Base-by-base conservation (phyloP, 2,888 invertebrate species). In the Neelides folsomi region DNA sequence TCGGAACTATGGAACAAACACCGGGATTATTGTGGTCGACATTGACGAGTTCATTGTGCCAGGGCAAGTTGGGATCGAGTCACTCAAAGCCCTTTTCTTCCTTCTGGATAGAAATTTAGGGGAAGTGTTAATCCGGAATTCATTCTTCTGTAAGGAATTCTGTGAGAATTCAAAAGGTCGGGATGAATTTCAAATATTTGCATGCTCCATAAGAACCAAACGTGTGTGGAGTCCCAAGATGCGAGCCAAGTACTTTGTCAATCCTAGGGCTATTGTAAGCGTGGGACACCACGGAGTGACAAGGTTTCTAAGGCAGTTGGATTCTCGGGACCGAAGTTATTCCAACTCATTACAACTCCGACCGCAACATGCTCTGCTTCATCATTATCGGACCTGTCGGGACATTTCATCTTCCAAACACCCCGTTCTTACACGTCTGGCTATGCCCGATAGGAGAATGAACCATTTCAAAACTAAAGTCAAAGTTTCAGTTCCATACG, bases 231-330 rank as follows among this genome's bases (percentile, higher is more conserved):
- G 47, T 41, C 52, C 48, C 6, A 47, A 53, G 2, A 2, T 60
- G 13, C 41, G 90, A 51, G 88, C 88, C 60, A 92, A 93, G 70
- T 92, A 86, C 69, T 84, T 89, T 58, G 82, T 88, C 66, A 77
- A 82, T 56, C 88, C 90, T 7, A 80, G 82, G 57, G 76, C 81
- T 47, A 84, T 88, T 1, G 80, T 89, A 6, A 88, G 90, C 69
- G 83, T 88, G 10, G 92, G 92, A 1, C 92, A 92, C 73, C 90
- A 92, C 70, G 88, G 89, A 68, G 82, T 89, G 16, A 60, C 58
- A 1, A 56, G 56, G 35, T 60, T 57, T 41, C 19, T 54, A 1
- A 34, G 47, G 15, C 34, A 27, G 7, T 27, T 27, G 7, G 27
- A 27, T 27, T 27, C 27, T 5, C 3, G 27, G 7, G 7, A 5